Evolutionary conservation across 2,113 vertebrate genomes (phyloP), one percentile per base, ranked within the genome.

Genomic region (Thalassarche chlororhynchos): DNA sequence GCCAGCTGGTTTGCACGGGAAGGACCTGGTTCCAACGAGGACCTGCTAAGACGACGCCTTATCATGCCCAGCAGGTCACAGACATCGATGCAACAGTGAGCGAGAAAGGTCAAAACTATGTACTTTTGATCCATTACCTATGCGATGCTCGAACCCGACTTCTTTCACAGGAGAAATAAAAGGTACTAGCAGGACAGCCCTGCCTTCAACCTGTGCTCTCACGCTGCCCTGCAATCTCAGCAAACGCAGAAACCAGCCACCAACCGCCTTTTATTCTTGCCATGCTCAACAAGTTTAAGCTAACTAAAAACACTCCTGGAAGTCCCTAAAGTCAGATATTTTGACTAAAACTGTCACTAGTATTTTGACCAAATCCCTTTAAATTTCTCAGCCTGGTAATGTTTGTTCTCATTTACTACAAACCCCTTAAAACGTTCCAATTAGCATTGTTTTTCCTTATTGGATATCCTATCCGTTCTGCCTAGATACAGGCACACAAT

Each of bases 291-390:
- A n/a, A 49, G 17, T 60, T 64, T 20, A 64, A 88, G 68, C 66
- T 72, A 57, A 72, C 44, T 47, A 47, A 87, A 95, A 64, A 6
- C 46, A 17, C 60, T 71, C 36, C 44, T 55, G 21, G 8, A 84
- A 76, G 32, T 70, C 77, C 78, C 66, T 29, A 69, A 89, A 80
- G 40, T 83, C 81, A 23, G 58, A 10, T 58, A 85, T 84, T 91
- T 94, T 76, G 58, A 84, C 71, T 69, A 72, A 79, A 90, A 49
- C n/a, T 21, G n/a, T 55, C 51, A 44, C 47, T 12, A 21, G 32
- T 25, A 84, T 92, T 94, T 87, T 72, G 46, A 94, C 69, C 90
- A 70, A 82, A 92, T 77, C 78, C 84, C 62, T 91, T 85, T 77
- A 65, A 77, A 61, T 87, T 87, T 94, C 77, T 74, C 81, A 90